Evolutionary conservation across 2,113 vertebrate genomes (phyloP), one percentile per base, ranked within the genome.

Genomic region (Brachypteracias leptosomus): DNA sequence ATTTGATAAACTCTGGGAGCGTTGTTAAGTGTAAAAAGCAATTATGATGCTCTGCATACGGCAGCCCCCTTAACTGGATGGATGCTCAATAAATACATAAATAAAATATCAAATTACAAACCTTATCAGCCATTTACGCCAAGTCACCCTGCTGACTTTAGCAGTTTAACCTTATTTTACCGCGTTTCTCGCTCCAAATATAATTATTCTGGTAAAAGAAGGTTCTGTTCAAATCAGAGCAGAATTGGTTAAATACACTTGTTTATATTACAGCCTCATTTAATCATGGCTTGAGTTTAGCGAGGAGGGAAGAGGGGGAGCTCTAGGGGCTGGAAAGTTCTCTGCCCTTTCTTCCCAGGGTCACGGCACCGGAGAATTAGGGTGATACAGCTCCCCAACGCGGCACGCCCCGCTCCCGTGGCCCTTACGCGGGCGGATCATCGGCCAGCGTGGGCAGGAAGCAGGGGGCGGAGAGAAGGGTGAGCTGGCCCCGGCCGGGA

Each of bases 21-120:
- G 84, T 96, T 89, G 80, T 67, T 96, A 89, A 93, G 89, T 96
- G 89, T 90, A 94, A 96, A 97, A 98, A 92, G 93, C 95, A 97
- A 97, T 97, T 97, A 96, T 65, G n/a, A 70, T 49, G 54, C 73
- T 89, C 92, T 95, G 93, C 97, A 92, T 86, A 96, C 73, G 58
- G 95, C 72, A 95, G 67, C 89, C 79, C 17, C 61, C 54, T 70
- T 68, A 97, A 88, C 94, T 93, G 92, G 87, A 92, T 96, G 91
- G 94, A 85, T 95, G 97, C 68, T 38, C 85, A 94, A 89, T 92
- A 91, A 94, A 95, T 58, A 66, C 75, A 95, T 93, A 97, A 96
- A 96, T 95, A 88, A 96, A 96, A 95, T 94, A 97, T 96, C 93
- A 94, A 95, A 96, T 95, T 93, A 93, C 87, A 94, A 92, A 93